Evolutionary conservation across 2,888 invertebrate species (phyloP), one percentile per base, ranked within the genome.

Genomic region (Baronia brevicornis): DNA sequence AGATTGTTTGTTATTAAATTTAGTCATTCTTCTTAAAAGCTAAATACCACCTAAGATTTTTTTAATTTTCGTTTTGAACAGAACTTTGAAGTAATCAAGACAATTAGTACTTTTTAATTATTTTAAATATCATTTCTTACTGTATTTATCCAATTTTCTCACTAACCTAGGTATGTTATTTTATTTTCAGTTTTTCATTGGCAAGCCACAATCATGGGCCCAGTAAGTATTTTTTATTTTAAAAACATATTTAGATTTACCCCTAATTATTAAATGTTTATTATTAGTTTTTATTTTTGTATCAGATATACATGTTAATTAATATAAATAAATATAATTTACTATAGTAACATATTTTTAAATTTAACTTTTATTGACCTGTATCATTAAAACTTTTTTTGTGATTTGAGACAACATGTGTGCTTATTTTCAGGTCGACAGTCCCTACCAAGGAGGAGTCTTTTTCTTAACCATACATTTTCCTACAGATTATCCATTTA

Each of bases 191-290:
- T 99, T 87, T 99, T 99, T 90, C 98, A 98, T 86, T 99, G 99
- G 99, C 98, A 98, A 89, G 99, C 98, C 85, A 98, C 98, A 88
- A 98, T 99, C 84, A 97, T 98, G 97, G 99, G 99, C 87, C 98
- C 98, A 87, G 95, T 95, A 90, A 93, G 95, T 92, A 84, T 48
- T 28, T 22, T 42, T 39, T 38, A 28, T 21, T 23, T 12, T 14
- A 21, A 33, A 17, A 27, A 14, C 14, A 5, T 6, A 14, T 37
- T 40, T 8, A 7, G 13, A 15, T 19, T 32, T 26, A 28, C 27
- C n/a, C n/a, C n/a, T 15, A 31, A 19, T 31, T 29, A 21, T 41
- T 24, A 25, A 11, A 26, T 19, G 14, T 17, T 6, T 21, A n/a
- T 17, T 14, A 14, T 24, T 28, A 5, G n/a, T 37, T 21, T 10